phyloP scores from a whole-genome alignment of 2,888 invertebrate species.

The Apodemia duryi region DNA sequence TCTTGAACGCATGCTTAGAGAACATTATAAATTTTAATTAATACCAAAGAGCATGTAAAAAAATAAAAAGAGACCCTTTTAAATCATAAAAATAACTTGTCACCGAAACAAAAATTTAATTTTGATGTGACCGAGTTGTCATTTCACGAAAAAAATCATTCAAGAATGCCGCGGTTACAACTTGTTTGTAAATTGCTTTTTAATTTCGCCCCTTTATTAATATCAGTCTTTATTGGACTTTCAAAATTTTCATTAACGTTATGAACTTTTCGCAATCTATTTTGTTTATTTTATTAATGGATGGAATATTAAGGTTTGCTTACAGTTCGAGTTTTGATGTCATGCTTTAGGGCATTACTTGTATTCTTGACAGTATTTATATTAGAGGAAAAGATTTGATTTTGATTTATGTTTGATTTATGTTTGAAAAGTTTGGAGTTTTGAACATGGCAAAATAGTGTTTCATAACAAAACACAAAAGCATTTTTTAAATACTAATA shows the following conservation, averaged over 20 bases:
- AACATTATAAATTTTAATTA: too few species aligned
- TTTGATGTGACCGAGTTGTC: not conserved
- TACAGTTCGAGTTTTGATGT: not conserved
- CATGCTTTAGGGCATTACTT: not conserved
- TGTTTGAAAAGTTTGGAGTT: too few species aligned
- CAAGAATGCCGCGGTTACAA: not conserved
- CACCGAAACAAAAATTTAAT: not conserved
- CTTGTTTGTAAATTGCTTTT: constrained; percentile 13
- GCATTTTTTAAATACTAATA: too few species aligned
- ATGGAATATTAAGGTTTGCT: not conserved
- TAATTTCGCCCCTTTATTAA: constrained; percentile 10
- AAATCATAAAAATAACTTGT: not conserved
- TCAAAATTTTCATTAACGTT: constrained; percentile 12
- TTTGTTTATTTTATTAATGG: constrained; percentile 12
- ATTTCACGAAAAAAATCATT: not conserved
- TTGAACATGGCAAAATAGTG: too few species aligned
- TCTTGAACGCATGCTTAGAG: too few species aligned
- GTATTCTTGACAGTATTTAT: not conserved
- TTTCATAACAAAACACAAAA: too few species aligned
- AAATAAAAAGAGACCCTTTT: too few species aligned
- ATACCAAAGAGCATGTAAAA: too few species aligned
- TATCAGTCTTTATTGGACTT: constrained; percentile 12
- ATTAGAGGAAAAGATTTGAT: not conserved
- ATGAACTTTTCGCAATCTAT: constrained; percentile 4
- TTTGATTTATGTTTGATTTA: too few species aligned